phyloP scores from a whole-genome alignment of 2,113 vertebrate genomes.

The Tachycineta bicolor region DNA sequence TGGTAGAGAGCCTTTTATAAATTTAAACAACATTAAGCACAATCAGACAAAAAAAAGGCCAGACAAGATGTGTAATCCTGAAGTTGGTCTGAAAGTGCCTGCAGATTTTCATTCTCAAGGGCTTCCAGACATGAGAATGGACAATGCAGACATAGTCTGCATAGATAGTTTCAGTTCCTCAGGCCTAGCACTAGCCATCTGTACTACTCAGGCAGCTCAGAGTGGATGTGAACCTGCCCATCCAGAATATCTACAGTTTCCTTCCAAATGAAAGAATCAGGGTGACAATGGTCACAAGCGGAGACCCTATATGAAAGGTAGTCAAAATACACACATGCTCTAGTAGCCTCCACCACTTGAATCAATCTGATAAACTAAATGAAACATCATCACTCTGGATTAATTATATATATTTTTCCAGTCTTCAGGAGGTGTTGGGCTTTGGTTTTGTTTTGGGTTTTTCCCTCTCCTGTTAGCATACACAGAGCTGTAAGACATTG shows the following conservation, averaged over 20 bases:
- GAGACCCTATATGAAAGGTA: background rate
- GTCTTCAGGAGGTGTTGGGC: background rate
- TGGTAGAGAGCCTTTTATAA: background rate
- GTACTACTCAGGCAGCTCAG: background rate
- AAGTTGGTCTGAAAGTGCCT: background rate
- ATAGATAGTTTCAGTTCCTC: background rate
- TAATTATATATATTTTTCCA: background rate
- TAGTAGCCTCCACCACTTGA: background rate
- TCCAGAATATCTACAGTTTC: background rate
- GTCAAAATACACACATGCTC: fast-evolving
- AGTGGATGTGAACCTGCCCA: background rate
- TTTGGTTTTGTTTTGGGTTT: background rate
- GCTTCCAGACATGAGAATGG: background rate
- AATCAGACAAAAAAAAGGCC: background rate
- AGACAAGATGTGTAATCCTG: background rate
- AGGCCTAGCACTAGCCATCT: background rate
- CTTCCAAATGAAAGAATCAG: background rate
- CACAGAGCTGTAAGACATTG: background rate
- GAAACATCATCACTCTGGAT: background rate
- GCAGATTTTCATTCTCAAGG: background rate
- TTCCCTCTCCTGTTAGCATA: background rate
- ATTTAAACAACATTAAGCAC: background rate
- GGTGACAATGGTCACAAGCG: background rate
- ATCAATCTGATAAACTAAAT: background rate
- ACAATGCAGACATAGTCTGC: background rate